Percentiles rank a stretch among this genome's conserved stretches.
These are phyloP conservation scores for Drosophila neonasuta DNA, from an alignment of 2,888 invertebrate genomes.

Conservation along the genomic window DNA sequence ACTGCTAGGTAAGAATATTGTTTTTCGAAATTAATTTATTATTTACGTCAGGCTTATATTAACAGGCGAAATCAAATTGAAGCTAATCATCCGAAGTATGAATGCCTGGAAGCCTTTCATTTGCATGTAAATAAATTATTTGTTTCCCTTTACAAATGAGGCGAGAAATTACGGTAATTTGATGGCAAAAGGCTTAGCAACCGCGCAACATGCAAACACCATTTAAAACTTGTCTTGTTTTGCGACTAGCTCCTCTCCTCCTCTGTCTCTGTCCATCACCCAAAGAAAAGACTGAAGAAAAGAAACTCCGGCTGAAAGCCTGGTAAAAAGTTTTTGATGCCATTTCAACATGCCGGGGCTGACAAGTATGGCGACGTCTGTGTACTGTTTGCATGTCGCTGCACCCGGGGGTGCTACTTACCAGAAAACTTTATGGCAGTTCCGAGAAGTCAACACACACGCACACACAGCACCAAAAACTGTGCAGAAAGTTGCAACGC, in stretches of 20 bases:
- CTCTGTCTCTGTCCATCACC: neutral
- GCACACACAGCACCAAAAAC: conserved; percentile 9
- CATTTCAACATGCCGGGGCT: conserved; percentile 59
- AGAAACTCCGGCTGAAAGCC: conserved; percentile 20
- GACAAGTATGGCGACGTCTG: conserved; percentile 61
- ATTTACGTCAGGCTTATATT: neutral
- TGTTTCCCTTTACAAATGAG: conserved; percentile 43
- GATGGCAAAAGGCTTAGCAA: conserved; percentile 27
- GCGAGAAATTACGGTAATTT: conserved; percentile 57
- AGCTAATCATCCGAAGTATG: neutral
- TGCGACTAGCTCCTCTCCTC: neutral
- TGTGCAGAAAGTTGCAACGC: conserved; percentile 32
- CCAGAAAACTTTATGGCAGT: conserved; percentile 64
- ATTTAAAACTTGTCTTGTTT: conserved; percentile 73
- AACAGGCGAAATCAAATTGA: neutral
- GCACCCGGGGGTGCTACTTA: conserved; percentile 71
- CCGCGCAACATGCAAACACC: conserved; percentile 77
- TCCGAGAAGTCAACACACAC: conserved; percentile 60
- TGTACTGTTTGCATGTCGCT: conserved; percentile 55
- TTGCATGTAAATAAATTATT: conserved; percentile 21
- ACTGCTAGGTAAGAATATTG: too few relatives aligned
- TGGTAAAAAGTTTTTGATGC: conserved; percentile 64
- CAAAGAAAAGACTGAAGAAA: conserved; percentile 12
- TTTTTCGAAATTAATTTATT: neutral
- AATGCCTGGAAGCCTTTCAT: neutral